phyloP scores from a whole-genome alignment of 2,797 vertebrate species.

The Tangara arthus region DNA sequence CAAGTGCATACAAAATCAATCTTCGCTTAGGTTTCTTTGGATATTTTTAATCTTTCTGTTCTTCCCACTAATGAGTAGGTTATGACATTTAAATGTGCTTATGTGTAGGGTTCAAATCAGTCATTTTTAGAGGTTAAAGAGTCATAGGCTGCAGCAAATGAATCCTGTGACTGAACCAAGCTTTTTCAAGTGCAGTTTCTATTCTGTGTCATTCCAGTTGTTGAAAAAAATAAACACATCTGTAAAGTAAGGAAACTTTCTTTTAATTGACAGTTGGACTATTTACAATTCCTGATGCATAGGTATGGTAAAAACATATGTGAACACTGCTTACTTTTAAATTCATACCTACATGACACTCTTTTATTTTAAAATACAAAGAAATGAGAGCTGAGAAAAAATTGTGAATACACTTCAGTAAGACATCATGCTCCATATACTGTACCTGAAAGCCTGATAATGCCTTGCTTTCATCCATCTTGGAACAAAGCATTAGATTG shows the following conservation, averaged over 20 bases:
- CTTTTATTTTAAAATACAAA: neutral
- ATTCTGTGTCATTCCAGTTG: neutral
- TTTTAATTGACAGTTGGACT: neutral
- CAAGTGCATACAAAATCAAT: constrained; percentile 11
- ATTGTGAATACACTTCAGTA: neutral
- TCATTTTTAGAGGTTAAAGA: constrained; percentile 12
- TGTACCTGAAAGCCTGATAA: neutral
- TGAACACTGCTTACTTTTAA: neutral
- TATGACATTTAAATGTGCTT: constrained; percentile 19
- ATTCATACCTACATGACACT: neutral
- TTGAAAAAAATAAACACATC: neutral
- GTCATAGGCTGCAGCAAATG: neutral
- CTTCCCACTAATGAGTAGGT: neutral
- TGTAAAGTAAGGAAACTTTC: neutral
- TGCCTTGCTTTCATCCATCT: neutral
- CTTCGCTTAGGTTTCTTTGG: neutral
- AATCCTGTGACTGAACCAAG: neutral
- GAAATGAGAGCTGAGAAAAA: neutral
- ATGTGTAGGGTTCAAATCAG: neutral
- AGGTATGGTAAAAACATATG: neutral
- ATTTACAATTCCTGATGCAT: neutral
- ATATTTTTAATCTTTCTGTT: neutral
- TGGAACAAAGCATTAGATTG: neutral
- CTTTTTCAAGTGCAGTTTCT: neutral
- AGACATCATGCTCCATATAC: neutral